Conservation (phyloP, 2,797 vertebrate species). For the Cossypha heuglini region DNA sequence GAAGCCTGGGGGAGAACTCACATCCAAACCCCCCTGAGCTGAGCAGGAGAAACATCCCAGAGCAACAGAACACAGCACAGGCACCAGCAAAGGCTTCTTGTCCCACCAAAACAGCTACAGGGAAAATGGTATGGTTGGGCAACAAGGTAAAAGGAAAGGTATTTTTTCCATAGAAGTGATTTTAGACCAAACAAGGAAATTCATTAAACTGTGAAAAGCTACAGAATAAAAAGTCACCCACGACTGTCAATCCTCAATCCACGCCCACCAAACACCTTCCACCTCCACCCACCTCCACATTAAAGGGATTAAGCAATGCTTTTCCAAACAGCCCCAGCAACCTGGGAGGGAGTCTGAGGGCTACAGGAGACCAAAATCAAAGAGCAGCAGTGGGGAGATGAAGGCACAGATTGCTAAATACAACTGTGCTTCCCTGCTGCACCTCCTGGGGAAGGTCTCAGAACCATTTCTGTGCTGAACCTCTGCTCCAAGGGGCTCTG, state of each 20-base stretch:
- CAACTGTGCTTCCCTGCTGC: not conserved
- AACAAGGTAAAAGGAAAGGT: not conserved
- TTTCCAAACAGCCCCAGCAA: not conserved
- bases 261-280: not conserved
- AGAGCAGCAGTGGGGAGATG: not conserved
- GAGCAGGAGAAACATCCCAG: not conserved
- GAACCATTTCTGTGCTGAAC: not conserved
- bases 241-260: not conserved
- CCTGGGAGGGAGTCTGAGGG: not conserved
- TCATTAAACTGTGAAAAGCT: not conserved
- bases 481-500: not conserved
- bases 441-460: not conserved
- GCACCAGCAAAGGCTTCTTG: not conserved
- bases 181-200: conserved; percentile 13
- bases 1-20: not conserved
- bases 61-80: not conserved
- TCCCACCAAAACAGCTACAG: fast-evolving
- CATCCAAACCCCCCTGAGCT: not conserved
- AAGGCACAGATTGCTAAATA: not conserved
- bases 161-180: not conserved
- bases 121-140: not conserved
- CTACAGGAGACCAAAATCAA: not conserved
- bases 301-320: not conserved
- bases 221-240: not conserved
- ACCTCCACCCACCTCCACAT: not conserved